Base-by-base conservation (phyloP, 2,113 vertebrate genomes). In the Zootoca vivipara region DNA sequence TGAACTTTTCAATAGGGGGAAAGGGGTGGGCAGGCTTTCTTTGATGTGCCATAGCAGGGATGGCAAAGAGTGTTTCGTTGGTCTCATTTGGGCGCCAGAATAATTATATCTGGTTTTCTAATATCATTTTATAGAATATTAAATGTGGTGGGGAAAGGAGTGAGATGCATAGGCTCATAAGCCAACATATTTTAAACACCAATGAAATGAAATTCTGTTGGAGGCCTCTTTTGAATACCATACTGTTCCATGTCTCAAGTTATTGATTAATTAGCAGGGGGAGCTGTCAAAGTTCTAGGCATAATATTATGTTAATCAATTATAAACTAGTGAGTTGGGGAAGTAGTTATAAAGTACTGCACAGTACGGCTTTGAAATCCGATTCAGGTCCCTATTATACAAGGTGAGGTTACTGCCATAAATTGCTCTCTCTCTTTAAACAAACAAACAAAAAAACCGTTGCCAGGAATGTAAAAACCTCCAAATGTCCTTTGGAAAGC, bases 201-300 rank as follows among this genome's bases (percentile, higher is more conserved):
- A 73, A 73, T 6, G 0, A 42, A 9, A 78, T 26, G 0, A 30
- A 30, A 30, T 33, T 72, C 15, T 38, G 70, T n/a, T 46, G 6
- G 24, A 1, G 89, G 79, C 3, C 6, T 0, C 46, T 79, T 87
- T 33, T 40, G 64, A 88, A 46, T 83, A 70, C 13, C 4, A 13
- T 79, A 89, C 81, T 12, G n/a, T 89, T 56, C 65, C 78, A 38
- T 13, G 82, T 58, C 35, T 89, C 18, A 80, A 40, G 85, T 92
- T 93, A 91, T 79, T 91, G 70, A 89, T 92, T 93, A 91, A 72
- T 83, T 92, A 92, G 91, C 89, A 91, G 90, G 82, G 77, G 89
- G 81, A 52, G 83, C 85, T 82, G 3, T 22, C 12, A 87, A 78
- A 90, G 89, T 89, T 0, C 56, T 75, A 87, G 78, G 74, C 75